Conservation (phyloP, 2,888 invertebrate species). For the Drosophila sordidapex region DNA sequence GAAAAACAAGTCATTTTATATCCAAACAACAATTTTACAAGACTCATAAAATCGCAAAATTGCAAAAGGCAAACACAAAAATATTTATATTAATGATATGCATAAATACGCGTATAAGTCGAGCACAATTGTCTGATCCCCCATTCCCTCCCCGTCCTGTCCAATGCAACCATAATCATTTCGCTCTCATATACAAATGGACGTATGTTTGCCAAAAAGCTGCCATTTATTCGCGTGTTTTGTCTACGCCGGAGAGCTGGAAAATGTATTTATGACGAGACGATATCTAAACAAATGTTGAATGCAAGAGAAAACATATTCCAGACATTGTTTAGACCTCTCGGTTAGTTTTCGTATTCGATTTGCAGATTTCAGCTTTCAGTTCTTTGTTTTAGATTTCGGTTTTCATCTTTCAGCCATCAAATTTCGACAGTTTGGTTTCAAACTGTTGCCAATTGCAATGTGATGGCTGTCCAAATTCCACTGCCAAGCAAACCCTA, state of each 20-base stretch:
- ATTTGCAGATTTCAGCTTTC: slow-evolving; percentile 36
- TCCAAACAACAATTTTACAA: slow-evolving; percentile 59
- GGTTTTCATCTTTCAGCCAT: slow-evolving; percentile 26
- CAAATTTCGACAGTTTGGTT: slow-evolving; percentile 23
- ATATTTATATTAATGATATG: slow-evolving; percentile 75
- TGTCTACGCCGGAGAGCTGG: slow-evolving; percentile 27
- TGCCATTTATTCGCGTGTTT: slow-evolving; percentile 44
- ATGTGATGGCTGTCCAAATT: slow-evolving; percentile 18
- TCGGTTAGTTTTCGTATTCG: slow-evolving; percentile 26
- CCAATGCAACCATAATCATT: neutral
- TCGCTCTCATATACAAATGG: slow-evolving; percentile 14
- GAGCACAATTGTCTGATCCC: slow-evolving; percentile 19
- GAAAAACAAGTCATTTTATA: slow-evolving; percentile 62
- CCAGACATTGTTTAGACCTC: slow-evolving; percentile 75
- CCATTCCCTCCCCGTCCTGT: no score
- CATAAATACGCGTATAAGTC: slow-evolving; percentile 54
- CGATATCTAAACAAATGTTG: slow-evolving; percentile 65
- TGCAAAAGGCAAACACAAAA: slow-evolving; percentile 62
- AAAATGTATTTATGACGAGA: slow-evolving; percentile 64
- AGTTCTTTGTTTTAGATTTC: slow-evolving; percentile 11
- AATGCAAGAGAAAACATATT: slow-evolving; percentile 70
- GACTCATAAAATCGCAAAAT: slow-evolving; percentile 62
- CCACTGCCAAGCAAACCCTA: slow-evolving; percentile 4
- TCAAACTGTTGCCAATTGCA: slow-evolving; percentile 13
- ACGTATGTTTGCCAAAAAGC: slow-evolving; percentile 24